Percentiles rank a stretch among this genome's conserved stretches.
These are phyloP conservation scores for Andrena bucephala DNA, from an alignment of 2,888 invertebrate genomes.

Conservation along the genomic window DNA sequence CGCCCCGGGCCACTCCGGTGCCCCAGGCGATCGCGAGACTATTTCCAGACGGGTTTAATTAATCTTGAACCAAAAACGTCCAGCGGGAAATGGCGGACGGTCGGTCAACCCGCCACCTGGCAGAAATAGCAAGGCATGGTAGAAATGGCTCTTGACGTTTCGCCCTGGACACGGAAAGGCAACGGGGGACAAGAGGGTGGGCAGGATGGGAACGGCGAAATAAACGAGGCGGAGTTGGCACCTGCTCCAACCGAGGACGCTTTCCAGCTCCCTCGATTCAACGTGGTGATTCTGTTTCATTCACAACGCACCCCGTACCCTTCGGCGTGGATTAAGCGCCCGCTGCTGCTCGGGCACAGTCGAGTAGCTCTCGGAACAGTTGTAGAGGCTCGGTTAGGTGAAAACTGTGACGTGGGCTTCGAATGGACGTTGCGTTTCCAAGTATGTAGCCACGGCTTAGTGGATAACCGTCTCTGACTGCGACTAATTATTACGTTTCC, in stretches of 20 bases:
- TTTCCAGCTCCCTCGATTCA: constrained; percentile 19
- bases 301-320: not conserved
- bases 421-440: too few relatives aligned
- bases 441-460: too few relatives aligned
- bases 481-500: too few relatives aligned
- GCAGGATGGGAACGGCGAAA: constrained; percentile 58
- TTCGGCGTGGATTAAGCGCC: not conserved
- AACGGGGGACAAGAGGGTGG: constrained; percentile 18
- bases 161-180: constrained; percentile 37
- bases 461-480: too few relatives aligned
- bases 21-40: constrained; percentile 66
- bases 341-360: too few relatives aligned
- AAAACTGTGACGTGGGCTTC: too few relatives aligned
- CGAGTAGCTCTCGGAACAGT: too few relatives aligned
- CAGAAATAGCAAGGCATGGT: constrained; percentile 79
- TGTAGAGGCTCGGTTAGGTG: too few relatives aligned
- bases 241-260: constrained; percentile 64
- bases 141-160: constrained; percentile 61
- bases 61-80: constrained; percentile 82
- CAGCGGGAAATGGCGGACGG: constrained; percentile 74
- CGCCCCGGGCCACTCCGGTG: not conserved
- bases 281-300: not conserved
- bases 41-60: constrained; percentile 82
- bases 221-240: constrained; percentile 73
- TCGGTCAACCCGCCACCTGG: constrained; percentile 76